Evolutionary conservation across 2,113 vertebrate species (phyloP).

Genomic region (Rhinogobius similis): DNA sequence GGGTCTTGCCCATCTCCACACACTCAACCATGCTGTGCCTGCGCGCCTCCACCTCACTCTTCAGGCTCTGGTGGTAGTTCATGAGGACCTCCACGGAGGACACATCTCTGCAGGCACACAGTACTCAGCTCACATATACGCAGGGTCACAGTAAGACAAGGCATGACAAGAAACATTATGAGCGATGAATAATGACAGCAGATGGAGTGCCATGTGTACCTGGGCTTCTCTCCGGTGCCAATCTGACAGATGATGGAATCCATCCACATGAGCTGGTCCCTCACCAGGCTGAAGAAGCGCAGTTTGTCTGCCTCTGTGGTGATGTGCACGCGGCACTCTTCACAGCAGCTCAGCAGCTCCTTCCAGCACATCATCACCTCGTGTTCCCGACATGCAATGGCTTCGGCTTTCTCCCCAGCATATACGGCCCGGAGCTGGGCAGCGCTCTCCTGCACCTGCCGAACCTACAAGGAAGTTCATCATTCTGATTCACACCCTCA

Average conservation of each 20-base stretch:
- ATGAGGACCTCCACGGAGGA: constrained; percentile 94
- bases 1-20: constrained; percentile 88
- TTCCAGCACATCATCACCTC: constrained; percentile 91
- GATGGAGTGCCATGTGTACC: constrained; percentile 69
- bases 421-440: constrained; percentile 94
- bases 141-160: background rate
- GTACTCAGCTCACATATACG: background rate
- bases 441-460: constrained; percentile 92
- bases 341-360: constrained; percentile 88
- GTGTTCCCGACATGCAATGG: constrained; percentile 88
- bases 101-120: constrained; percentile 83
- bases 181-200: background rate
- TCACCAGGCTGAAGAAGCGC: constrained; percentile 84
- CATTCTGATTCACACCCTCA: background rate
- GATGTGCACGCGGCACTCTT: constrained; percentile 90
- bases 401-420: constrained; percentile 89
- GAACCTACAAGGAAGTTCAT: constrained; percentile 72
- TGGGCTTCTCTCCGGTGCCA: constrained; percentile 88
- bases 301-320: constrained; percentile 90
- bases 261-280: constrained; percentile 94
- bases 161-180: too few relatives aligned
- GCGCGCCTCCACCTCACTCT: constrained; percentile 88
- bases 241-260: constrained; percentile 90
- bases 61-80: constrained; percentile 94
- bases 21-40: constrained; percentile 81